Evolutionary conservation across 2,113 vertebrate genomes (phyloP).

Genomic region (human): DNA sequence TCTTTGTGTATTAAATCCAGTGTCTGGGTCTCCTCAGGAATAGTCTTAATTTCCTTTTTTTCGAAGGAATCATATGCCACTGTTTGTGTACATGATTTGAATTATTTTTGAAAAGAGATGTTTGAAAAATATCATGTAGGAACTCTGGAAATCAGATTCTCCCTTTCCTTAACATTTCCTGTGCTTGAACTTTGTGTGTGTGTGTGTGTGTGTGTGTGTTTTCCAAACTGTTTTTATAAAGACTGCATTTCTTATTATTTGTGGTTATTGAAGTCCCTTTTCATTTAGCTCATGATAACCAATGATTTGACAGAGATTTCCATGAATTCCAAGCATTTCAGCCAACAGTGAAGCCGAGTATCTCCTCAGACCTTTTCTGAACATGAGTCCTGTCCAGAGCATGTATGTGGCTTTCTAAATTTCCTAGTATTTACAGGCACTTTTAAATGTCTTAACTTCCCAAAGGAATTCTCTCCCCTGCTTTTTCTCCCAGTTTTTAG

Average conservation of each 20-base stretch:
- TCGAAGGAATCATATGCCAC: too few relatives aligned
- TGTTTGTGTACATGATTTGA: not conserved
- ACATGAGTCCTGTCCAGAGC: not conserved
- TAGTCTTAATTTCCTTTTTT: not conserved
- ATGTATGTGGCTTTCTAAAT: not conserved
- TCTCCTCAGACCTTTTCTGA: not conserved
- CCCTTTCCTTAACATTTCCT: not conserved
- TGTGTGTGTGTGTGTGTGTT: not conserved
- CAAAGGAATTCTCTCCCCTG: not conserved
- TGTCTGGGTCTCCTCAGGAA: not conserved
- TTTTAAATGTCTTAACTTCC: not conserved
- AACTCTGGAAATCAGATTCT: not conserved
- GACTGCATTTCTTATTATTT: not conserved
- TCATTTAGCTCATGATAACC: not conserved
- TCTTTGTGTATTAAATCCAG: not conserved
- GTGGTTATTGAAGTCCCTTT: not conserved
- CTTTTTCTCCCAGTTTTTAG: not conserved
- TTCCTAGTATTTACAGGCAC: not conserved
- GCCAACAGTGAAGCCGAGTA: not conserved
- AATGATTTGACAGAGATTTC: not conserved
- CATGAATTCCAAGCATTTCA: not conserved
- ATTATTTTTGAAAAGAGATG: not conserved
- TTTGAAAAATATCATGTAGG: not conserved
- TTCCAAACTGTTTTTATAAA: not conserved
- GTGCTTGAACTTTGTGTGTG: not conserved